Evolutionary conservation across 2,113 vertebrate species (phyloP).

Genomic region (Agapornis roseicollis): DNA sequence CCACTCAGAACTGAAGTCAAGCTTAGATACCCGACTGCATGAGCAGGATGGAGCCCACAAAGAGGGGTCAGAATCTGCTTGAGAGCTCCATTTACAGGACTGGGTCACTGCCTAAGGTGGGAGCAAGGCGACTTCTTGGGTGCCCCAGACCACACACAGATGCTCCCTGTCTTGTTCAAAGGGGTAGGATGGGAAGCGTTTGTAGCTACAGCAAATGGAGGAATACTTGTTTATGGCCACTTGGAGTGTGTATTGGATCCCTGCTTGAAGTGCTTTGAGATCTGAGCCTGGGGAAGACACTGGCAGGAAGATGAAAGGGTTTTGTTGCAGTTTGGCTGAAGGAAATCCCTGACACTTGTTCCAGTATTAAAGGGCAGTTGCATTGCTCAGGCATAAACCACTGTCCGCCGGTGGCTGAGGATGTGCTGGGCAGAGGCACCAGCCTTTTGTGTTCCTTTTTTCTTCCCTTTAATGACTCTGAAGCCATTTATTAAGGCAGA

Average conservation of each 20-base stretch:
- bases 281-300: neutral
- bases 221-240: neutral
- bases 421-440: neutral
- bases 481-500: conserved; percentile 6
- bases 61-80: neutral
- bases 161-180: neutral
- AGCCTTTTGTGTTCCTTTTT: neutral
- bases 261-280: neutral
- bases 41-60: neutral
- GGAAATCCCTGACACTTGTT: neutral
- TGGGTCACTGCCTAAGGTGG: neutral
- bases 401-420: neutral
- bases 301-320: neutral
- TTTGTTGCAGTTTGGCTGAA: neutral
- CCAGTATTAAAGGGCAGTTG: neutral
- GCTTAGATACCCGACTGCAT: neutral
- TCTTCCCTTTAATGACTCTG: neutral
- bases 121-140: neutral
- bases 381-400: neutral
- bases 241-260: neutral
- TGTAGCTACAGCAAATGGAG: neutral
- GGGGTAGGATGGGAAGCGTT: neutral
- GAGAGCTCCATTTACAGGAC: neutral
- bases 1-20: neutral
- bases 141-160: neutral